Evolutionary conservation across 2,888 invertebrate genomes (phyloP).

Genomic region (Dicyrtomina minuta): DNA sequence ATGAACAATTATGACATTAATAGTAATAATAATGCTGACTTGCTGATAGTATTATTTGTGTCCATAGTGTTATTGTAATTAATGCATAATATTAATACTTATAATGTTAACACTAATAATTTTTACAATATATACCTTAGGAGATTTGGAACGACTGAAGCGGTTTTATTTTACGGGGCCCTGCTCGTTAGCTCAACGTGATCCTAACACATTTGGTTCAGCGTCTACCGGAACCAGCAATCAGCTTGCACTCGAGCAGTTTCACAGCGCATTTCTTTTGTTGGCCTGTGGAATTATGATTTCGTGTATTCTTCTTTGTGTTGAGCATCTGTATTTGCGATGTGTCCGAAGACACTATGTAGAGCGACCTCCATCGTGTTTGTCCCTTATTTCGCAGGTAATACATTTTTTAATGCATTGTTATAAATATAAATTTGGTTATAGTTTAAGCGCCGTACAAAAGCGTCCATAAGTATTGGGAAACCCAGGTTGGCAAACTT

Average conservation of each 20-base stretch:
- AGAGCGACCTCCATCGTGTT: constrained; percentile 86
- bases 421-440: not conserved
- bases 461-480: too few species aligned
- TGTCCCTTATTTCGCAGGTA: constrained; percentile 91
- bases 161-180: constrained; percentile 90
- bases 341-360: constrained; percentile 85
- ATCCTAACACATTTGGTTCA: constrained; percentile 45
- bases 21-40: too few species aligned
- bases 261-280: constrained; percentile 93
- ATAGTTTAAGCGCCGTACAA: too few species aligned
- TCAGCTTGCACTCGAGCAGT: constrained; percentile 88
- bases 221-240: constrained; percentile 71
- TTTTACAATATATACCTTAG: too few species aligned
- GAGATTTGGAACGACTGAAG: constrained; percentile 90
- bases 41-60: too few species aligned
- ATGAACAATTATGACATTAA: too few species aligned
- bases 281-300: constrained; percentile 91
- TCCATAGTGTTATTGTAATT: too few species aligned
- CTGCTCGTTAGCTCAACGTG: constrained; percentile 60
- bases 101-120: too few species aligned
- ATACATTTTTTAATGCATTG: constrained; percentile 55
- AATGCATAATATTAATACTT: too few species aligned
- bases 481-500: too few species aligned
- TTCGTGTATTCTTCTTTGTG: constrained; percentile 78
- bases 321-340: constrained; percentile 94